These are phyloP conservation scores for Phalloptychus januarius DNA, from an alignment of 2,797 vertebrate species.

Conservation along the genomic window DNA sequence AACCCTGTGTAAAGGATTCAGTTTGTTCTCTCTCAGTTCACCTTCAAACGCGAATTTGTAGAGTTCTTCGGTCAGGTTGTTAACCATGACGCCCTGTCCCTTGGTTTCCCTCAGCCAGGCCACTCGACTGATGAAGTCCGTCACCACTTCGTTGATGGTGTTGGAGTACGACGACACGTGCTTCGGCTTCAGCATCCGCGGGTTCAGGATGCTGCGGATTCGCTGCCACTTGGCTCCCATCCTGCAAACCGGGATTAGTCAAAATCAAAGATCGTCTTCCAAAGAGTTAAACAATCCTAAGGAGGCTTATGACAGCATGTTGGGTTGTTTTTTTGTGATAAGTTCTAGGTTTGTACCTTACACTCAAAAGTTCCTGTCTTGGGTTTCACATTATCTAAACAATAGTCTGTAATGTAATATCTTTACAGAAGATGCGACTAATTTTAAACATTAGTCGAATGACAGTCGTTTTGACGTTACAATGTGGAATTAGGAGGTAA, in stretches of 20 bases:
- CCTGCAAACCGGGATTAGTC: slow-evolving; percentile 51
- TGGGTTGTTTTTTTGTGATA: background rate
- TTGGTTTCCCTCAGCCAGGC: slow-evolving; percentile 63
- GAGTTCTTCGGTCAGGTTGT: slow-evolving; percentile 79
- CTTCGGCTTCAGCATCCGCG: slow-evolving; percentile 83
- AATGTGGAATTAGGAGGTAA: background rate
- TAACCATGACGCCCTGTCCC: slow-evolving; percentile 70
- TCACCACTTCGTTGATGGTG: slow-evolving; percentile 80
- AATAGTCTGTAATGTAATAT: background rate
- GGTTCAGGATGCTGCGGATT: slow-evolving; percentile 83
- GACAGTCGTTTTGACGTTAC: background rate
- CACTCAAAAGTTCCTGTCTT: background rate
- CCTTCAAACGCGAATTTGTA: slow-evolving; percentile 88
- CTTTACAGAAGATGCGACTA: background rate
- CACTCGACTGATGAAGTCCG: slow-evolving; percentile 79
- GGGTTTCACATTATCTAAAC: background rate
- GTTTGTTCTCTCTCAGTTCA: slow-evolving; percentile 43
- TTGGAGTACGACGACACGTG: slow-evolving; percentile 77
- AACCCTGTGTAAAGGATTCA: background rate
- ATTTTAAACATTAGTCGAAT: background rate
- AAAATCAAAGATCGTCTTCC: background rate
- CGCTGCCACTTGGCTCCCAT: slow-evolving; percentile 80
- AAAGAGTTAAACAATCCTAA: background rate
- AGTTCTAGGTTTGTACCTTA: background rate
- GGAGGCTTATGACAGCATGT: background rate